phyloP scores from a whole-genome alignment of 2,888 invertebrate species.

The Hemicrepidius hirtus region DNA sequence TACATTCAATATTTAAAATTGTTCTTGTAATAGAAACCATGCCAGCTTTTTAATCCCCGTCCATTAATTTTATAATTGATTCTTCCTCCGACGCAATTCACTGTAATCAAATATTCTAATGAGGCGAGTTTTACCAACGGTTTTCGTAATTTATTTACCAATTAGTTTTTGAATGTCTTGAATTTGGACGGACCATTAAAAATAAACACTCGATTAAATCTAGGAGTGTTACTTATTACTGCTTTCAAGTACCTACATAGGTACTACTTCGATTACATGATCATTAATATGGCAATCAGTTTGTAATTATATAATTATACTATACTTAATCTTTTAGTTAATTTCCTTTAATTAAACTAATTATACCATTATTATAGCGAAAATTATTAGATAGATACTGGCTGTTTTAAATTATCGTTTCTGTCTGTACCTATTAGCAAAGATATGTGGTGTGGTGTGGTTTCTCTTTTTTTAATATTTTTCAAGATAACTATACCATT shows the following conservation, averaged over 20 bases:
- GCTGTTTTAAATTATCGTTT: too few relatives aligned
- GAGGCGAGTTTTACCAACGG: conserved; percentile 15
- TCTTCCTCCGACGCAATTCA: conserved; percentile 10
- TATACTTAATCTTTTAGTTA: too few relatives aligned
- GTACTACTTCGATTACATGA: not conserved
- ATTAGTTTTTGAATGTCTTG: conserved; percentile 34
- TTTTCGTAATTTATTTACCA: conserved; percentile 34
- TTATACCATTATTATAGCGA: not conserved
- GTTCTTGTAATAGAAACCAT: too few relatives aligned
- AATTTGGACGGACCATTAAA: conserved; percentile 14
- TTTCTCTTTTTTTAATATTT: too few relatives aligned
- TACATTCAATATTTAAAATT: too few relatives aligned
- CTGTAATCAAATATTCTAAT: conserved; percentile 27
- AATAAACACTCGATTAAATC: conserved; percentile 25
- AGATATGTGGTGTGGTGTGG: too few relatives aligned
- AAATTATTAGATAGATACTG: not conserved
- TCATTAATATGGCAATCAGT: not conserved
- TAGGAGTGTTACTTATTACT: conserved; percentile 9
- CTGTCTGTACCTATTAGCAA: too few relatives aligned
- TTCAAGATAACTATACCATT: too few relatives aligned
- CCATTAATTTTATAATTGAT: conserved; percentile 28
- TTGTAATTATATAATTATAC: not conserved
- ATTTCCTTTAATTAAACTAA: not conserved
- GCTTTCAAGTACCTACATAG: not conserved
- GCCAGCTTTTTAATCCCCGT: not conserved